Evolutionary conservation across 2,113 vertebrate genomes (phyloP), one percentile per base, ranked within the genome.

Genomic region (Elephas maximus): DNA sequence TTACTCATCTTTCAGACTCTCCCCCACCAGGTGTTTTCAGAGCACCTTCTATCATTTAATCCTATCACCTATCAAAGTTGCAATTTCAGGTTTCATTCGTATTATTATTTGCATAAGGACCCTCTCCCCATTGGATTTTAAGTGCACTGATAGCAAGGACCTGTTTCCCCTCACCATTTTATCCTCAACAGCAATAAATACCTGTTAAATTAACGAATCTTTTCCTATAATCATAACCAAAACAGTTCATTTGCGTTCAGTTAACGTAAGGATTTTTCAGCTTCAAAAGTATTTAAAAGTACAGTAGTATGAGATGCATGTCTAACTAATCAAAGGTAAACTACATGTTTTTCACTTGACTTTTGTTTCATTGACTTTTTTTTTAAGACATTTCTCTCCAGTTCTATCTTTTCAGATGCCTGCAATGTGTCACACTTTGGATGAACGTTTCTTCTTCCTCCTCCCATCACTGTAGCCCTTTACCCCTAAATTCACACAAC

Each of bases 271-370:
- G 37, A 37, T 37, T 37, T 37, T 37, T 65, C 78, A 23, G 8
- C 74, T 90, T 93, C 51, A 89, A 94, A 92, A 94, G 4, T 73
- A 85, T 71, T 80, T 69, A 76, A 41, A 92, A 81, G 6, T 44
- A 51, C 17, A 69, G 24, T 73, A 67, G 26, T 79, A 57, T 41
- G 28, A 87, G 28, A 87, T 79, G 18, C 15, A 24, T 24, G 23
- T 48, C 86, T 57, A 73, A 83, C 45, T 45, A 87, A 33, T 91
- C 45, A 82, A 85, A 82, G 14, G 24, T 60, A 90, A 80, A 80
- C 20, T 45, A 79, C 85, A 93, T 63, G 5, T 44, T 79, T 78
- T 93, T 84, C 37, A 51, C 77, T 81, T 94, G 51, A 62, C 53
- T 63, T 83, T 92, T 83, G 37, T 80, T 48, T 82, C 17, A 60